Percentiles rank a stretch among this genome's conserved stretches.
Evolutionary conservation across 2,797 vertebrate species (phyloP).

Genomic region (Ibycter americanus): DNA sequence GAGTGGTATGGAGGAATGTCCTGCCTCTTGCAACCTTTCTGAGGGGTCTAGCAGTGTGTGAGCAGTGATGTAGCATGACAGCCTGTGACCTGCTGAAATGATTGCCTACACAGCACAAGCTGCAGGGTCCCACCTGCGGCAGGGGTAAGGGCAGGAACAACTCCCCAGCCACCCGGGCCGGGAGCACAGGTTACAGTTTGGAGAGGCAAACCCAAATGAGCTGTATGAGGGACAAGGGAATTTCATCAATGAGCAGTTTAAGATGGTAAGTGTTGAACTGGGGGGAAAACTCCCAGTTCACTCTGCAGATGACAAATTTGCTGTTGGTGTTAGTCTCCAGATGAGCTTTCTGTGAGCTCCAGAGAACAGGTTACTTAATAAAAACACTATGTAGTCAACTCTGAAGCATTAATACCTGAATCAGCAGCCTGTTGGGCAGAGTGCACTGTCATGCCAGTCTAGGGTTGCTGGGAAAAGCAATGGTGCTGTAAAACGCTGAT

Average conservation of each 20-base stretch:
- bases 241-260: not conserved
- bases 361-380: not conserved
- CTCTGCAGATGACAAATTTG: not conserved
- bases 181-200: accelerated
- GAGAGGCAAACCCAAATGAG: not conserved
- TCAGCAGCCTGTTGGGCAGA: not conserved
- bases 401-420: not conserved
- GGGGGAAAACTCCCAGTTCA: not conserved
- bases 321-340: not conserved
- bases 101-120: accelerated
- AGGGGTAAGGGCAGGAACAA: not conserved
- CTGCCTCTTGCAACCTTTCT: not conserved
- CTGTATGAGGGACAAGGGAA: not conserved
- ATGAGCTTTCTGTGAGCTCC: not conserved
- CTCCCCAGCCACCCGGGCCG: not conserved
- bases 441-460: not conserved
- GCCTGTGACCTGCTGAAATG: not conserved
- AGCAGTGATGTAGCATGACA: not conserved
- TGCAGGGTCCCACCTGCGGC: not conserved
- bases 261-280: not conserved
- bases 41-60: not conserved
- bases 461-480: not conserved
- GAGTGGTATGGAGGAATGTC: not conserved
- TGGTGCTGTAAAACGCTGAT: not conserved
- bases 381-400: not conserved